Conservation (phyloP, 2,888 invertebrate species). For the Pseudoips prasinana region DNA sequence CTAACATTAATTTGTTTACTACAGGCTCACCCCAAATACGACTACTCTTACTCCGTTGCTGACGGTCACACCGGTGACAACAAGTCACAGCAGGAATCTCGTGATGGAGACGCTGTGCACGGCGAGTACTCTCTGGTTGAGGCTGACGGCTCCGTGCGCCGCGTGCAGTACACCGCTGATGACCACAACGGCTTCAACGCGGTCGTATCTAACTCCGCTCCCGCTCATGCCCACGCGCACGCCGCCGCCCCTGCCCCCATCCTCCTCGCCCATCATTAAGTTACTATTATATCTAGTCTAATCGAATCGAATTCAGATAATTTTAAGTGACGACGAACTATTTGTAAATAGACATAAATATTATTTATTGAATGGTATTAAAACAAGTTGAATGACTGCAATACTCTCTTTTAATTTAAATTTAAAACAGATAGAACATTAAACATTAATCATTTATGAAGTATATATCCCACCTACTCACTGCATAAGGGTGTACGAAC, state of each 20-base stretch:
- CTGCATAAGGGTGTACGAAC: not conserved
- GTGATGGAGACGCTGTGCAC: conserved; percentile 83
- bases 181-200: conserved; percentile 78
- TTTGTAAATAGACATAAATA: conserved; percentile 7
- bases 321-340: not conserved
- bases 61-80: conserved; percentile 83
- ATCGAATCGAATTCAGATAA: conserved; percentile 1
- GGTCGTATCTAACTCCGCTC: conserved; percentile 64
- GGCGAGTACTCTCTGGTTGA: conserved; percentile 72
- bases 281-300: conserved; percentile 3
- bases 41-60: conserved; percentile 80
- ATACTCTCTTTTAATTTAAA: not conserved
- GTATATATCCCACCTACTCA: not conserved
- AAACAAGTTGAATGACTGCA: not conserved
- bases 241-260: conserved; percentile 38
- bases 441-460: too few species aligned
- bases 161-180: conserved; percentile 78
- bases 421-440: too few species aligned
- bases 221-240: conserved; percentile 43
- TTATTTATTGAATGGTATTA: not conserved
- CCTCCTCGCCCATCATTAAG: conserved; percentile 48
- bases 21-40: conserved; percentile 82
- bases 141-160: conserved; percentile 79
- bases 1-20: conserved; percentile 4
- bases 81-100: conserved; percentile 81